Evolutionary conservation across 2,888 invertebrate genomes (phyloP).

Genomic region (Hypsopygia costalis): DNA sequence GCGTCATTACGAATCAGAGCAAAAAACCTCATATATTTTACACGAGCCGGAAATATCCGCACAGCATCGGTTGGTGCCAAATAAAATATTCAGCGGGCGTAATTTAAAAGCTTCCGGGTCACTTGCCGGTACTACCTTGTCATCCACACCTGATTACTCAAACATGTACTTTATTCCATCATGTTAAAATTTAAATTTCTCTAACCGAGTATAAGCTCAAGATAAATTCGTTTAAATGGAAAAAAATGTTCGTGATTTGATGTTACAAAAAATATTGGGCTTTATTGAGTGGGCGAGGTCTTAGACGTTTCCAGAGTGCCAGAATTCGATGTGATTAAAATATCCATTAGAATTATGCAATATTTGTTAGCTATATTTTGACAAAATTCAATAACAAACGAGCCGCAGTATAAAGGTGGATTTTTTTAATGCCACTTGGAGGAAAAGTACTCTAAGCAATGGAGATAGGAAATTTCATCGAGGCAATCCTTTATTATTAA

Average conservation of each 20-base stretch:
- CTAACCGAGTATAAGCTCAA: background rate
- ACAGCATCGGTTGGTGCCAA: conserved; percentile 37
- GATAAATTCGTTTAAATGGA: conserved; percentile 4
- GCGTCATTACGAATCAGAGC: background rate
- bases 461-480: no score
- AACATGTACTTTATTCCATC: conserved; percentile 38
- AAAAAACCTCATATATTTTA: conserved; percentile 25
- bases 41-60: conserved; percentile 37
- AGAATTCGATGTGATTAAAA: no score
- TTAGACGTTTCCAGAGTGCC: no score
- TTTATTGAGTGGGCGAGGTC: background rate
- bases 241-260: conserved; percentile 5
- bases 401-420: no score
- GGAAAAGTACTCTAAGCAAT: no score
- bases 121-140: conserved; percentile 48
- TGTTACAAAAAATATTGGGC: conserved; percentile 2
- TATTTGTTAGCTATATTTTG: no score
- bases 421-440: no score
- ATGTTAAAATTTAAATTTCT: conserved; percentile 24
- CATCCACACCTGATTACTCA: conserved; percentile 32
- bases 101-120: conserved; percentile 63
- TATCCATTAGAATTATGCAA: no score
- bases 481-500: no score
- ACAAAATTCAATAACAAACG: no score
- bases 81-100: conserved; percentile 61